Evolutionary conservation across 2,888 invertebrate genomes (phyloP), one percentile per base, ranked within the genome.

Genomic region (Drosophila multiciliata): DNA sequence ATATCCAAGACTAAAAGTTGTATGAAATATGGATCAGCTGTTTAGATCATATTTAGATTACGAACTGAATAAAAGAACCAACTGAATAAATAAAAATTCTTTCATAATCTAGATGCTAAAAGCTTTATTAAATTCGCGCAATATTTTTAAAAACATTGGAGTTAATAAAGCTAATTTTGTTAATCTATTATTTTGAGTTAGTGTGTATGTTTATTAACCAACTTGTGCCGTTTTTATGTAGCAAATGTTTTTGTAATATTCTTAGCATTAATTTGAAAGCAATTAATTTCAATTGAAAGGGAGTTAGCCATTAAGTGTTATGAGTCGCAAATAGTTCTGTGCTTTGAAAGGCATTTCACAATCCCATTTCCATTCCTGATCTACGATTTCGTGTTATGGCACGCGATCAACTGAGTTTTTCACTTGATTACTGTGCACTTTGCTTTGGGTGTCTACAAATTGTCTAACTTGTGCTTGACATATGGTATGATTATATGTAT

Each of bases 261-360:
- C 66, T 57, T 49, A 54, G 65, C 53, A 71, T 77, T 68, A 61
- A 80, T 73, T 79, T 45, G 36, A 57, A 55, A 32, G 60, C 84
- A 85, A 85, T 85, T 85, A 76, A 62, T 65, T 49, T 66, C 83
- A 85, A 88, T 88, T 88, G 67, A 77, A 83, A 75, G 83, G 78
- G 75, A 66, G 78, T 66, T 45, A 57, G 65, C 26, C 40, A 68
- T 45, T 33, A 17, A 23, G 48, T 29, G 57, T 8, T 50, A 32
- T 15, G 38, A 65, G 29, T 49, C 15, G 26, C 45, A 40, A 62
- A 38, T 40, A 38, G 38, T 57, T 70, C 36, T 57, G 35, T 35
- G 23, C 50, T 29, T n/a, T 12, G 15, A 53, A 32, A 53, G 38
- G 35, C 54, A 38, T 75, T 61, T 38, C 53, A 55, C 57, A 64